These are phyloP conservation scores for Engystomops pustulosus DNA, from an alignment of 2,113 vertebrate genomes.

Conservation along the genomic window DNA sequence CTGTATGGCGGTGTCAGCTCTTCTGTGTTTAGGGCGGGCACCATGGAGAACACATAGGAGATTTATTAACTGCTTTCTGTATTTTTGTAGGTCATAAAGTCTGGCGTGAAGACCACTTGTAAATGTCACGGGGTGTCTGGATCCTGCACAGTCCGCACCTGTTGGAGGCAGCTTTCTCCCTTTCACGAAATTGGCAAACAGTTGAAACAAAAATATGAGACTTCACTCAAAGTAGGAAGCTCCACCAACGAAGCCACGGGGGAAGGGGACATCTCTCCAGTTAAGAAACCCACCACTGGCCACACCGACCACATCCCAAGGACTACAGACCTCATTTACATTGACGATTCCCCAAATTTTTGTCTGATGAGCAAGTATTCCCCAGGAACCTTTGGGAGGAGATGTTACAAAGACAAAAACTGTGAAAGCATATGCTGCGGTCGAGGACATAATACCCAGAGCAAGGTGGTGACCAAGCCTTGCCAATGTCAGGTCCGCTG, in stretches of 20 bases:
- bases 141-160: constrained; percentile 95
- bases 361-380: constrained; percentile 92
- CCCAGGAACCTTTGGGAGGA: constrained; percentile 86
- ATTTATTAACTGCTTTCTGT: not conserved
- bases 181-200: constrained; percentile 96
- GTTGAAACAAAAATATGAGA: constrained; percentile 95
- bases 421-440: constrained; percentile 98
- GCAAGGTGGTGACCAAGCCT: constrained; percentile 90
- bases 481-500: constrained; percentile 98
- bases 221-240: constrained; percentile 90
- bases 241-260: constrained; percentile 94
- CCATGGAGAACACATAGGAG: too few relatives aligned
- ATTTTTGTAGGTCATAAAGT: constrained; percentile 90
- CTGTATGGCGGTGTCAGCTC: too few relatives aligned
- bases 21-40: too few relatives aligned
- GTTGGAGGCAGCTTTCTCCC: constrained; percentile 95
- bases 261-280: constrained; percentile 87
- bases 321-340: constrained; percentile 92
- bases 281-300: constrained; percentile 72
- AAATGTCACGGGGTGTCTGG: constrained; percentile 97
- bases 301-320: constrained; percentile 87
- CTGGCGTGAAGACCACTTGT: constrained; percentile 95
- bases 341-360: constrained; percentile 97
- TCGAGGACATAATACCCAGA: constrained; percentile 96
- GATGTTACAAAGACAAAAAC: constrained; percentile 98